Evolutionary conservation across 2,113 vertebrate genomes (phyloP).

Genomic region (Actenoides hombroni): DNA sequence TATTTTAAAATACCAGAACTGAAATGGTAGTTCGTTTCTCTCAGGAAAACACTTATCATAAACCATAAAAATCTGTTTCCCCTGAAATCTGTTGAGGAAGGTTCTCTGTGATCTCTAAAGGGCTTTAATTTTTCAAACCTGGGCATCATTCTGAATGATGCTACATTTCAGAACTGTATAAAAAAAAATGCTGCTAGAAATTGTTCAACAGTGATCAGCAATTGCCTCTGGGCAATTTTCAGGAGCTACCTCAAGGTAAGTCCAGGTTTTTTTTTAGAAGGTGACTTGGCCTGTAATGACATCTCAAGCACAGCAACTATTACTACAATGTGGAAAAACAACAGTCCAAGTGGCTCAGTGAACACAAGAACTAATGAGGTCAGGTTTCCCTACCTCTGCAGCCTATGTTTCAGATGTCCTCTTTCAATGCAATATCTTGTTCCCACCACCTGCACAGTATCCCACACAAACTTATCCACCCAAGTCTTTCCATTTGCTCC

Average conservation of each 20-base stretch:
- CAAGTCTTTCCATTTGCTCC: background rate
- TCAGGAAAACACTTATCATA: background rate
- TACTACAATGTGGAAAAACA: background rate
- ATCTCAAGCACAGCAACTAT: background rate
- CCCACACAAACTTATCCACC: background rate
- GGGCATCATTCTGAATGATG: background rate
- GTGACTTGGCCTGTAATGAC: background rate
- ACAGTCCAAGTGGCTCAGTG: background rate
- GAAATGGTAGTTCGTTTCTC: background rate
- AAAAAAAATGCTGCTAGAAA: background rate
- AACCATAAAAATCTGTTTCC: background rate
- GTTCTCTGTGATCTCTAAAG: background rate
- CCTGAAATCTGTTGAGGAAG: background rate
- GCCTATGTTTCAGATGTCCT: background rate
- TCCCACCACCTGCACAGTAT: background rate
- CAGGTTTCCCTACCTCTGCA: background rate
- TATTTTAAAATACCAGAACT: background rate
- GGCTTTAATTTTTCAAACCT: background rate
- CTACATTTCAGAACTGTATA: background rate
- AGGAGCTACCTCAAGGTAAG: background rate
- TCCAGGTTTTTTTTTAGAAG: background rate
- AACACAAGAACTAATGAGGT: background rate
- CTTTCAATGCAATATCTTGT: background rate
- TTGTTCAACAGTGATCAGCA: background rate
- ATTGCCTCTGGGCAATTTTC: background rate